Evolutionary conservation across 2,888 invertebrate species (phyloP).

Genomic region (Coronaproctus castanopsis): DNA sequence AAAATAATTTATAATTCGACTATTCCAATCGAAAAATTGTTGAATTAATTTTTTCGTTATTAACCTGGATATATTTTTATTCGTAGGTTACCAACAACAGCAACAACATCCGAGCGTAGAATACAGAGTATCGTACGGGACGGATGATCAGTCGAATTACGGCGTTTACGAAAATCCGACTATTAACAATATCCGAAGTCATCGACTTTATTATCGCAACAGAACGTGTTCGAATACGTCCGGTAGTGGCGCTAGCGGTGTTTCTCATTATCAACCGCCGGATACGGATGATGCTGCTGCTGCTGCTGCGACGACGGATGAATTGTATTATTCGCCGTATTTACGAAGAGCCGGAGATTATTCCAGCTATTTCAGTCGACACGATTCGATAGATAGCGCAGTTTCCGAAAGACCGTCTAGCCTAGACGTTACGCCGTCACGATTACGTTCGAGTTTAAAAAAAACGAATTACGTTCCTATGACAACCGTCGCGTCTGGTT

Average conservation of each 20-base stretch:
- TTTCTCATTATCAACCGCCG: not conserved
- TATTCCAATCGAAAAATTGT: too few relatives aligned
- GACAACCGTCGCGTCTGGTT: conserved; percentile 1
- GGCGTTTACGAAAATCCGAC: conserved; percentile 26
- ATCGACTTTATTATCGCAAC: conserved; percentile 33
- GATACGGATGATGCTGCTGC: conserved; percentile 1
- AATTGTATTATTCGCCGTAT: conserved; percentile 13
- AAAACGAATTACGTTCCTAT: conserved; percentile 28
- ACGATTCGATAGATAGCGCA: conserved; percentile 24
- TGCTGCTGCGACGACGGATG: too few relatives aligned
- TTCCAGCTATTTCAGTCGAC: conserved; percentile 21
- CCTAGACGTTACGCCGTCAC: conserved; percentile 35
- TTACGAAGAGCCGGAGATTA: conserved; percentile 15
- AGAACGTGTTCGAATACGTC: conserved; percentile 60
- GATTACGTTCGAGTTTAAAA: conserved; percentile 57
- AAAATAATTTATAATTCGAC: too few relatives aligned
- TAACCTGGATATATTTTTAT: too few relatives aligned
- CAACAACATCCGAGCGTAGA: not conserved
- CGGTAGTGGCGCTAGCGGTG: conserved; percentile 23
- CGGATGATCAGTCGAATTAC: not conserved
- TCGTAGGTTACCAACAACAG: too few relatives aligned
- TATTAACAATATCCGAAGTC: conserved; percentile 11
- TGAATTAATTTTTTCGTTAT: too few relatives aligned
- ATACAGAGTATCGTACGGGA: not conserved
- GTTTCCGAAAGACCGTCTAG: conserved; percentile 38